phyloP scores from a whole-genome alignment of 2,797 vertebrate species.

The Microcaecilia unicolor region DNA sequence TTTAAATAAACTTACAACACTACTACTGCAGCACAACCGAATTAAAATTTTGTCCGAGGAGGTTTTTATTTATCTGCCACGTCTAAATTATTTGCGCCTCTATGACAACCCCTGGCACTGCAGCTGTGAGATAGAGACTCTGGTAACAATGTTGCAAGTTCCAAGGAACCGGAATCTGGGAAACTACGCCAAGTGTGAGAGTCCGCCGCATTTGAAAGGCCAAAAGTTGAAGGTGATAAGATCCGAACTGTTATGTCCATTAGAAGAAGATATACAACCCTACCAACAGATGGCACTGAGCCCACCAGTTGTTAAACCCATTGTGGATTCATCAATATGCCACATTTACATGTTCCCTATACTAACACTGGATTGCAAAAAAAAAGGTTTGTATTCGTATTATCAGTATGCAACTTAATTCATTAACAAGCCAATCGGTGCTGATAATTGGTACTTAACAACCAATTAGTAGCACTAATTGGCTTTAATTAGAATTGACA shows the following conservation, averaged over 20 bases:
- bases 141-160: slow-evolving; percentile 79
- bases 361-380: slow-evolving; percentile 77
- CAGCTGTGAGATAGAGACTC: slow-evolving; percentile 74
- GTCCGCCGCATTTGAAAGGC: slow-evolving; percentile 60
- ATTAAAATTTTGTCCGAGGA: slow-evolving; percentile 74
- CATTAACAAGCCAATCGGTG: too few relatives aligned
- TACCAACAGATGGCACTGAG: slow-evolving; percentile 26
- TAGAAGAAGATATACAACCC: slow-evolving; percentile 36
- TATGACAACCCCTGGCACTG: slow-evolving; percentile 95
- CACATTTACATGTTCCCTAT: slow-evolving; percentile 79
- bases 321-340: slow-evolving; percentile 72
- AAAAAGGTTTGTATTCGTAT: slow-evolving; percentile 68
- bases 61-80: slow-evolving; percentile 71
- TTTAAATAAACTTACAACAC: slow-evolving; percentile 75
- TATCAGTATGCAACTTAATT: too few relatives aligned
- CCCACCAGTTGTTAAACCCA: slow-evolving; percentile 32
- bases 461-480: too few relatives aligned
- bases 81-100: slow-evolving; percentile 80
- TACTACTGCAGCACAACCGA: slow-evolving; percentile 87
- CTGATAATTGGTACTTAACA: too few relatives aligned
- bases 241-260: slow-evolving; percentile 61
- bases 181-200: slow-evolving; percentile 78
- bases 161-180: slow-evolving; percentile 85
- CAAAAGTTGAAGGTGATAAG: slow-evolving; percentile 75
- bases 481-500: too few relatives aligned